Percentiles rank a stretch among this genome's conserved stretches.
Evolutionary conservation across 2,888 invertebrate genomes (phyloP).

Genomic region (Lycocerus yunnanus): DNA sequence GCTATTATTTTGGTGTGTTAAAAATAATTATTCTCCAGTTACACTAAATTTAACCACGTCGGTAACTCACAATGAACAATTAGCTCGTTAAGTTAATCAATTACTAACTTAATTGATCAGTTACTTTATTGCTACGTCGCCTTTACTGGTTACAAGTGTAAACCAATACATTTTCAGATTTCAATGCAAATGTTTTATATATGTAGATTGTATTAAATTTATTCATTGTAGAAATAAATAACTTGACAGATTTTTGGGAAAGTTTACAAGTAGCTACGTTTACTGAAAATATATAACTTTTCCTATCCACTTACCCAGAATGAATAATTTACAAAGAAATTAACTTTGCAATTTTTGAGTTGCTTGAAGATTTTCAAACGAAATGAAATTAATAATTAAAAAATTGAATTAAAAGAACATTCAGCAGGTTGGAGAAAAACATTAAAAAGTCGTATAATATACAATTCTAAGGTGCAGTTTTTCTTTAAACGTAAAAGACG

Average conservation of each 20-base stretch:
- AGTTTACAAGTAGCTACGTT: neutral
- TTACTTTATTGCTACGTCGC: neutral
- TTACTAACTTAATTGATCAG: neutral
- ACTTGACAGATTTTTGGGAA: neutral
- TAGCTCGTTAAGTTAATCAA: neutral
- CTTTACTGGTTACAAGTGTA: neutral
- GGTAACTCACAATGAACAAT: neutral
- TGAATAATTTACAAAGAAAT: neutral
- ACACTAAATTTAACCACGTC: neutral
- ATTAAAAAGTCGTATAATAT: neutral
- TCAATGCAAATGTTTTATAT: neutral
- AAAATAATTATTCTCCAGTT: neutral
- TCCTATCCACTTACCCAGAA: neutral
- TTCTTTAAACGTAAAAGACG: neutral
- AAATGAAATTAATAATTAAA: neutral
- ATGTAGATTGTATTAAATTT: neutral
- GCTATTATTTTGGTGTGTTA: neutral
- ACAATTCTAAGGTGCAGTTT: neutral
- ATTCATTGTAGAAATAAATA: neutral
- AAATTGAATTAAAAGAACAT: neutral
- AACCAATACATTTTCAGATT: neutral
- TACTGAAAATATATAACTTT: neutral
- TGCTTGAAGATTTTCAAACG: too few species aligned
- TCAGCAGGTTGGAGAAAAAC: too few species aligned
- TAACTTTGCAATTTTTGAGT: neutral